Evolutionary conservation across 2,888 invertebrate genomes (phyloP).

Genomic region (Apodemia hepburni): DNA sequence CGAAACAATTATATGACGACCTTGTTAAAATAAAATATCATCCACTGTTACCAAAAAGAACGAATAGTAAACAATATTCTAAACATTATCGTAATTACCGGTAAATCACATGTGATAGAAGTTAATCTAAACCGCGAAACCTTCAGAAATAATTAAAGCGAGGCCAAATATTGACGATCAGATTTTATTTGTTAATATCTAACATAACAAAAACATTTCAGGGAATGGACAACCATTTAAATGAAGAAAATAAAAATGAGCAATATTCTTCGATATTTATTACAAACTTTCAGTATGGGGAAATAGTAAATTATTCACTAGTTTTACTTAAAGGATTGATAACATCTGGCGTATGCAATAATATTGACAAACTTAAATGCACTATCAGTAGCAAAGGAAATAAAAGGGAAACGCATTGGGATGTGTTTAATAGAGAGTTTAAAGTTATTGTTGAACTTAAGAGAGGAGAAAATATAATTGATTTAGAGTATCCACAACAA

Average conservation of each 20-base stretch:
- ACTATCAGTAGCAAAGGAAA: slow-evolving; percentile 58
- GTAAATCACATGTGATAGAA: slow-evolving; percentile 19
- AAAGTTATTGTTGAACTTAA: slow-evolving; percentile 83
- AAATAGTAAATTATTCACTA: slow-evolving; percentile 80
- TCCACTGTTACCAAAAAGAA: slow-evolving; percentile 31
- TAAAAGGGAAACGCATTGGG: slow-evolving; percentile 77
- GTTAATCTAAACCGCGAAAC: slow-evolving; percentile 29
- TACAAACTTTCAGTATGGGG: slow-evolving; percentile 82
- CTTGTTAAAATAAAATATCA: slow-evolving; percentile 34
- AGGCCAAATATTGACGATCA: slow-evolving; percentile 24
- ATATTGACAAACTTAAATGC: slow-evolving; percentile 63
- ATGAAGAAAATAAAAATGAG: slow-evolving; percentile 65
- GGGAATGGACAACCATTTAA: slow-evolving; percentile 74
- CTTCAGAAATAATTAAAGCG: slow-evolving; percentile 27
- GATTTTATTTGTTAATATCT: slow-evolving; percentile 10
- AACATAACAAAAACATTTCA: slow-evolving; percentile 49
- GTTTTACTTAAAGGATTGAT: slow-evolving; percentile 82
- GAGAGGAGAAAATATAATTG: slow-evolving; percentile 82
- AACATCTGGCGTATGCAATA: slow-evolving; percentile 62
- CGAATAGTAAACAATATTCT: neutral
- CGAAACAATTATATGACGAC: slow-evolving; percentile 66
- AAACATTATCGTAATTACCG: neutral
- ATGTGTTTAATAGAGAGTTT: slow-evolving; percentile 83
- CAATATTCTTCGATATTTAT: slow-evolving; percentile 69
- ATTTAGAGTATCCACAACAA: slow-evolving; percentile 77